phyloP scores from a whole-genome alignment of 2,797 vertebrate genomes.

The Novumbra hubbsi region DNA sequence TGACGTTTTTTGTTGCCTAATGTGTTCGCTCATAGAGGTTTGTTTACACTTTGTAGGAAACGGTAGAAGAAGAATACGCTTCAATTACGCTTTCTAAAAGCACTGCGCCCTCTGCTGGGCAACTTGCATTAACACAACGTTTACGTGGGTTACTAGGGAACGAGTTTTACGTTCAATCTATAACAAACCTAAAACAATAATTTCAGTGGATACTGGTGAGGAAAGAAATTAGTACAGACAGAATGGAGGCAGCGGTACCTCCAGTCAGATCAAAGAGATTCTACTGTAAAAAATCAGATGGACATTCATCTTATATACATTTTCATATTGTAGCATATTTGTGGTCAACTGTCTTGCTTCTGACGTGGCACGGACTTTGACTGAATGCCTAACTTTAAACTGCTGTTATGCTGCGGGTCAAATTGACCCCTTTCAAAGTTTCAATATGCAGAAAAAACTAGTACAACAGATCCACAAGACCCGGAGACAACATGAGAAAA shows the following conservation, averaged over 20 bases:
- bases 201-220: no score
- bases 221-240: no score
- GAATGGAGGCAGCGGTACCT: no score
- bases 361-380: neutral
- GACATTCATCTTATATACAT: neutral
- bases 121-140: neutral
- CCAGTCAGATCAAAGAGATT: no score
- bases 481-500: no score
- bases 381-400: no score
- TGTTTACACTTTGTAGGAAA: slow-evolving; percentile 9
- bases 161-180: no score
- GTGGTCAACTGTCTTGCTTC: neutral
- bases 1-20: neutral
- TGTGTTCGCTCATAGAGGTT: neutral
- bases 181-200: no score
- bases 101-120: slow-evolving; percentile 8
- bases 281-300: neutral
- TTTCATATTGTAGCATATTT: neutral
- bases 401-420: no score
- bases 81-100: neutral
- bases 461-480: no score
- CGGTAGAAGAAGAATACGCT: slow-evolving; percentile 7
- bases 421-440: no score
- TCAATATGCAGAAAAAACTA: no score
- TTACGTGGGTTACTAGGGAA: neutral